These are phyloP conservation scores for Chalcis sispes DNA, from an alignment of 2,888 invertebrate genomes.

Conservation along the genomic window DNA sequence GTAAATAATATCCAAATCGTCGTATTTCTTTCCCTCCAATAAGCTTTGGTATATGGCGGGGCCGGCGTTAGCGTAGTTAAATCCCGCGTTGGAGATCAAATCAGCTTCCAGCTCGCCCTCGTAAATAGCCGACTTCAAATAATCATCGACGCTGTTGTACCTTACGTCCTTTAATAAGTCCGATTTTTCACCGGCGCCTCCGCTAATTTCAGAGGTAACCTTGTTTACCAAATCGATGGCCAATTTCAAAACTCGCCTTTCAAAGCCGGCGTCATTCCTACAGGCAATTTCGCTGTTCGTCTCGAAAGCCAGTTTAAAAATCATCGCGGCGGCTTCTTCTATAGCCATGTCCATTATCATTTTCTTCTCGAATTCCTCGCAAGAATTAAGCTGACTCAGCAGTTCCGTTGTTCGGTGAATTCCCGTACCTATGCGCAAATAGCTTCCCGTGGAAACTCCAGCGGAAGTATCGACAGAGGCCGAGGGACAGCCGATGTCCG, in stretches of 20 bases:
- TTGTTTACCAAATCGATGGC: slow-evolving; percentile 55
- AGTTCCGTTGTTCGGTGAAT: not conserved
- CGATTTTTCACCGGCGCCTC: slow-evolving; percentile 2
- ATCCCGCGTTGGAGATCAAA: slow-evolving; percentile 31
- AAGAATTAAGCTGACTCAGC: slow-evolving; percentile 3
- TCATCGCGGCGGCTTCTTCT: slow-evolving; percentile 51
- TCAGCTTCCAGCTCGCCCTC: not conserved
- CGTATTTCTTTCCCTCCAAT: not conserved
- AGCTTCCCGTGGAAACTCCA: no score
- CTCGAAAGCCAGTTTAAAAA: slow-evolving; percentile 35
- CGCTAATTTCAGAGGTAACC: slow-evolving; percentile 22
- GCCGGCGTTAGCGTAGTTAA: slow-evolving; percentile 29
- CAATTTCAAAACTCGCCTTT: slow-evolving; percentile 23
- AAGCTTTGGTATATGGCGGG: not conserved
- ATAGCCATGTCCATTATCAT: slow-evolving; percentile 53
- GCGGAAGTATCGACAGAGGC: not conserved
- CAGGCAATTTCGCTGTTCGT: slow-evolving; percentile 11
- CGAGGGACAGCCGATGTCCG: not conserved
- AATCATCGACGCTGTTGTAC: slow-evolving; percentile 41
- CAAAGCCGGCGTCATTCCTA: slow-evolving; percentile 19
- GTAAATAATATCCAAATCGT: slow-evolving; percentile 2
- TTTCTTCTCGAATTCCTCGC: slow-evolving; percentile 40
- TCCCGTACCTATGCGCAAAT: no score
- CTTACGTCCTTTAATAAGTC: slow-evolving; percentile 2
- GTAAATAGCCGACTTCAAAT: slow-evolving; percentile 15